phyloP scores from a whole-genome alignment of 2,113 vertebrate genomes.

The Menura novaehollandiae region DNA sequence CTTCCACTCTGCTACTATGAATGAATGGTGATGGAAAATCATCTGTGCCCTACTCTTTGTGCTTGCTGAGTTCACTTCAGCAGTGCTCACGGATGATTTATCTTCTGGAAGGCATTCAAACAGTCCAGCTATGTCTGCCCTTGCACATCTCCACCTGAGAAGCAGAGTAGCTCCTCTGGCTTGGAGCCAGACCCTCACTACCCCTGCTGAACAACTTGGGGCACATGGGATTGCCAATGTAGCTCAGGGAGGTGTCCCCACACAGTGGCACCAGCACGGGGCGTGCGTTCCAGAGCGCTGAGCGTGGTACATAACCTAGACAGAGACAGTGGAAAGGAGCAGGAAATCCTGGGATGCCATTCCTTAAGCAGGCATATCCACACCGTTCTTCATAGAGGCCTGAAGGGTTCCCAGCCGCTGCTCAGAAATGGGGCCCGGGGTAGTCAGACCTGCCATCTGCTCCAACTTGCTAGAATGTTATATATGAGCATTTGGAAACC shows the following conservation, averaged over 20 bases:
- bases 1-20: background rate
- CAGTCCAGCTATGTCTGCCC: background rate
- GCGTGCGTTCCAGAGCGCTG: background rate
- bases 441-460: background rate
- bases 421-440: background rate
- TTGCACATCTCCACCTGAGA: background rate
- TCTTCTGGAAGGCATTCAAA: background rate
- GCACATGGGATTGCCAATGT: fast-evolving
- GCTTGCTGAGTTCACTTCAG: background rate
- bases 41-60: background rate
- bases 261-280: background rate
- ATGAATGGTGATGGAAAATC: background rate
- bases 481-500: constrained; percentile 23
- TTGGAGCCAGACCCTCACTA: background rate
- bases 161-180: background rate
- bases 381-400: background rate
- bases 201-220: background rate
- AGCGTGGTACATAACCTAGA: background rate
- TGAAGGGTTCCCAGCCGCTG: background rate
- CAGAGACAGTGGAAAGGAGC: background rate
- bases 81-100: background rate
- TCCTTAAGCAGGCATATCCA: constrained; percentile 3
- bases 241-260: background rate
- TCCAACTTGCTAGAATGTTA: background rate
- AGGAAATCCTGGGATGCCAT: constrained; percentile 1